Conservation (phyloP, 2,888 invertebrate species). For the Hydraecia micacea region DNA sequence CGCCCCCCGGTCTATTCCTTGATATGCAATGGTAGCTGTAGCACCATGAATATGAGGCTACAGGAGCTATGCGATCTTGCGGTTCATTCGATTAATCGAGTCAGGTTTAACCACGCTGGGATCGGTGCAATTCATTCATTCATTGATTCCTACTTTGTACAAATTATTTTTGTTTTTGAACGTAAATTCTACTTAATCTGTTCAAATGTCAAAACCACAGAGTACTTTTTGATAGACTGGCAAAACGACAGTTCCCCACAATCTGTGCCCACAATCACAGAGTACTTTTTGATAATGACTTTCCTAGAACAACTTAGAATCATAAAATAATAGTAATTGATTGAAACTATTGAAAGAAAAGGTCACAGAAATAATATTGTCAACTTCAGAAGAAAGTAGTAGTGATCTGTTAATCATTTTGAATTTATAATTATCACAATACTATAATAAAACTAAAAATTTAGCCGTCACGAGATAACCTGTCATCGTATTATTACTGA, state of each 20-base stretch:
- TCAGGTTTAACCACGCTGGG: too few relatives aligned
- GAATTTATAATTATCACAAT: not conserved
- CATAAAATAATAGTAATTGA: not conserved
- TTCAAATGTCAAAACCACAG: not conserved
- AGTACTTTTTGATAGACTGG: too few relatives aligned
- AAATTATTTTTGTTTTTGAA: constrained; percentile 8
- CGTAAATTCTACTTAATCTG: not conserved
- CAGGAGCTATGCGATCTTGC: too few relatives aligned
- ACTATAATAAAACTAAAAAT: not conserved
- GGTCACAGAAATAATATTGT: not conserved
- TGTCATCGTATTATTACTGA: not conserved
- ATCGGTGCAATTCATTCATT: too few relatives aligned
- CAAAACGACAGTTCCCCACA: not conserved
- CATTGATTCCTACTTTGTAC: not conserved
- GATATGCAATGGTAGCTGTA: too few relatives aligned
- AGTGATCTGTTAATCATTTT: not conserved
- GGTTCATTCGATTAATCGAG: too few relatives aligned
- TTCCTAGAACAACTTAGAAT: too few relatives aligned
- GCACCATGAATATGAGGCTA: too few relatives aligned
- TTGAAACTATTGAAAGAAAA: not conserved
- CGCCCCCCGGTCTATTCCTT: too few relatives aligned
- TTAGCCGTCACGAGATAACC: not conserved
- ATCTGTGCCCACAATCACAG: too few relatives aligned
- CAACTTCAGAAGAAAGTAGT: not conserved
- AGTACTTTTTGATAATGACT: too few relatives aligned